These are phyloP conservation scores for Trachythela sp. DNA, from an alignment of 64 coral and sea anemone species.

Conservation along the genomic window DNA sequence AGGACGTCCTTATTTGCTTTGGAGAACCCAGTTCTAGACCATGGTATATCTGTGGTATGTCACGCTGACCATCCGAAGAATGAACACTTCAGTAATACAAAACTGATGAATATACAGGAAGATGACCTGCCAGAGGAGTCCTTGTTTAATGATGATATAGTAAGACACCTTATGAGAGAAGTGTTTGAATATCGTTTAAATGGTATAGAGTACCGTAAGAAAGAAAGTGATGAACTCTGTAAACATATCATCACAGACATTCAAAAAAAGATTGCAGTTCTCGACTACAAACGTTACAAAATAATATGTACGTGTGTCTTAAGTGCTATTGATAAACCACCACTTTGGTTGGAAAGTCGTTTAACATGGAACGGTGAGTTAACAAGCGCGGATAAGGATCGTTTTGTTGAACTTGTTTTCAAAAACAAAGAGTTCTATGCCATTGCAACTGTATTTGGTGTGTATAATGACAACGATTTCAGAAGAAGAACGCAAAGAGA, in stretches of 20 bases:
- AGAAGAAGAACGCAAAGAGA: not conserved
- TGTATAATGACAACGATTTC: not conserved
- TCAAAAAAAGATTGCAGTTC: conserved; percentile 3
- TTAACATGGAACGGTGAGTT: not conserved
- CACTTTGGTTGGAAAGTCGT: not conserved
- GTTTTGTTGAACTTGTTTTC: not conserved
- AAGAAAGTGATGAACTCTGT: conserved; percentile 9
- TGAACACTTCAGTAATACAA: not conserved
- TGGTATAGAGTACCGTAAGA: conserved; percentile 1
- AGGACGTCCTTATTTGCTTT: not conserved
- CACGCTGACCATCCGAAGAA: not conserved
- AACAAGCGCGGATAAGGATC: not conserved
- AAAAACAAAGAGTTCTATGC: conserved; percentile 20
- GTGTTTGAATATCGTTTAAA: conserved; percentile 15
- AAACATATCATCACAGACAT: not conserved
- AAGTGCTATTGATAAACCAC: not conserved
- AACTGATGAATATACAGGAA: not conserved
- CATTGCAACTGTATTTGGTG: conserved; percentile 8
- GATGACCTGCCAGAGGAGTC: not conserved
- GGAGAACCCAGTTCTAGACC: not conserved
- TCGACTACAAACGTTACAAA: not conserved
- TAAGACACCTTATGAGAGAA: conserved; percentile 6
- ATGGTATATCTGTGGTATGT: conserved; percentile 5
- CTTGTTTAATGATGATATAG: conserved; percentile 3
- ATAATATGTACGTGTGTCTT: not conserved